Evolutionary conservation across 1,140 invertebrate genomes (phyloP), one percentile per base, ranked within the genome.

Genomic region (Cotesia vestalis): DNA sequence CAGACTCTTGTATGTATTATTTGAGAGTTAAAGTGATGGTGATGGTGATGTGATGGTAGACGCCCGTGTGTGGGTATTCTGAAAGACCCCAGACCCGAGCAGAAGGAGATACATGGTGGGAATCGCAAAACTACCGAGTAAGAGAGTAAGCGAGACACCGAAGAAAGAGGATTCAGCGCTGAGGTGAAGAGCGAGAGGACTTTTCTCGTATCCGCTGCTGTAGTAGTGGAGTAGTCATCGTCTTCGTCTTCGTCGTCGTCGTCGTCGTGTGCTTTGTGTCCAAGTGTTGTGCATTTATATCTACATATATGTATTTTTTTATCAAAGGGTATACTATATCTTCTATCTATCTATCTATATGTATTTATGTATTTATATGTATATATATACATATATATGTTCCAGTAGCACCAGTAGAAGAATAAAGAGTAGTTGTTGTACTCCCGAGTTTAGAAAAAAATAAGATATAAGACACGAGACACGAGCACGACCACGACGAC

Each of bases 51-150:
- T 38, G 62, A n/a, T 34, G 3, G 9, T 27, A 4, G 59, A 20
- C 59, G 36, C 14, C 20, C 27, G 57, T 72, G 63, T 67, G 71
- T 67, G 38, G 63, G 71, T 67, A 72, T 59, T 72, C 20, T 36
- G 38, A 59, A 62, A 72, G 70, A 66, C 70, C 40, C 14, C n/a
- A 27, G 27, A 27, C 2, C 27, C 27, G 27, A 27, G 27, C 27
- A 27, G 27, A 27, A 27, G 27, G 27, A 27, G 27, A 27, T 27
- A 27, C 3, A 62, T 40, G 70, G 70, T 66, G 70, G 70, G 63
- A 72, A 63, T 64, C 35, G 70, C 70, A 27, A 66, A 55, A 69
- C 67, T 55, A 20, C 27, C 14, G 12, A 38, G 59, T 11, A 20
- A 63, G 66, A 27, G 66, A 68, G 17, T 55, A 52, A 3, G 27